Evolutionary conservation across 2,888 invertebrate species (phyloP), one percentile per base, ranked within the genome.

Genomic region (Tholera decimalis): DNA sequence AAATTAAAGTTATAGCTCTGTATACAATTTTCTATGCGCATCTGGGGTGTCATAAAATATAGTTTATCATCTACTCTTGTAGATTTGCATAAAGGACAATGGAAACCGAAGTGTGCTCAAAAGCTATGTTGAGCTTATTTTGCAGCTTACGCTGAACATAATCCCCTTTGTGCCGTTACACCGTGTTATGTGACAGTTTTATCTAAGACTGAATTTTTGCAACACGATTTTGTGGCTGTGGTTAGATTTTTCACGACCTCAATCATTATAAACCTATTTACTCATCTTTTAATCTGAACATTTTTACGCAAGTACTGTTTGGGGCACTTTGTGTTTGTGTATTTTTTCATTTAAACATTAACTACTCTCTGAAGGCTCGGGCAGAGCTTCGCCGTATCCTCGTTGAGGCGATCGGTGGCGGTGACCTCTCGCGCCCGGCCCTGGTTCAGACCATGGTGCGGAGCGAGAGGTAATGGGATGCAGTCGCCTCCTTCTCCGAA

Each of bases 21-120:
- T 41, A 46, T 49, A 75, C 49, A 50, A 51, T 73, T 81, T 77
- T 79, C 79, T 80, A 79, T 81, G 54, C 50, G 59, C 76, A 60
- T 51, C 72, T 60, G 47, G 76, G 61, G 61, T 20, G 24, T 56
- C 51, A 41, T 72, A 75, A 72, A 75, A 72, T 53, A 26, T 56
- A 56, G 58, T 73, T 75, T 57, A 58, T 58, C 41, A 53, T 74
- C 35, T 55, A 18, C 28, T 54, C 30, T 37, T 24, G 37, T 57
- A 41, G 69, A 76, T 79, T 82, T 74, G 72, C 70, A 70, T 72
- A 70, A 70, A 73, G 70, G 55, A 65, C 66, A 66, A 58, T 80
- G 54, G 22, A 72, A 63, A 68, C 46, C 64, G 63, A 63, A 50
- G 28, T 43, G 47, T 50, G 49, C 39, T 44, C 64, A 37, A 39